These are phyloP conservation scores for Cynodonichthys magdalenae DNA, from an alignment of 2,797 vertebrate genomes.

Conservation along the genomic window DNA sequence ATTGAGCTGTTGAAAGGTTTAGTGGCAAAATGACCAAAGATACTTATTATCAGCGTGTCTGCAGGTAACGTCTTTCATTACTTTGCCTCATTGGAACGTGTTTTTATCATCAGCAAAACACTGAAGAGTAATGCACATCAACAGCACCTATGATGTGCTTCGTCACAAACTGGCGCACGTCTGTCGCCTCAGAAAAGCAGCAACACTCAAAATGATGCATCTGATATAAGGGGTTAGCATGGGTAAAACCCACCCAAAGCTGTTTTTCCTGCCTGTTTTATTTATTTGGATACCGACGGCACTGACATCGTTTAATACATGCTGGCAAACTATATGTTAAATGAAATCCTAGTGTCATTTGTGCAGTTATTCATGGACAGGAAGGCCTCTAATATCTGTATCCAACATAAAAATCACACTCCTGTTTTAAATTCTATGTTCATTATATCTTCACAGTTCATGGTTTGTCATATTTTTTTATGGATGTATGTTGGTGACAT, in stretches of 20 bases:
- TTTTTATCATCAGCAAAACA: constrained; percentile 20
- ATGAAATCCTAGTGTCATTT: constrained; percentile 15
- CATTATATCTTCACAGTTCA: constrained; percentile 21
- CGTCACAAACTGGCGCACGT: neutral
- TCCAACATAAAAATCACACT: constrained; percentile 30
- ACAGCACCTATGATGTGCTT: constrained; percentile 6
- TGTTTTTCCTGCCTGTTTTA: constrained; percentile 20
- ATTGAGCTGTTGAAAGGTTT: constrained; percentile 35
- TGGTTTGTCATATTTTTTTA: constrained; percentile 50
- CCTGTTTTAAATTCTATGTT: constrained; percentile 28
- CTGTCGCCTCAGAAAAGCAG: constrained; percentile 1
- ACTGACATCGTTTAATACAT: constrained; percentile 9
- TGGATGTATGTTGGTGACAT: constrained; percentile 55
- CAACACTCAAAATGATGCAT: neutral
- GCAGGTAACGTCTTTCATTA: constrained; percentile 29
- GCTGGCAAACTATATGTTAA: constrained; percentile 11
- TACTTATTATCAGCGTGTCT: constrained; percentile 39
- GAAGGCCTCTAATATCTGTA: constrained; percentile 30
- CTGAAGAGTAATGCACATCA: constrained; percentile 10
- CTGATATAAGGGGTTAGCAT: constrained; percentile 6
- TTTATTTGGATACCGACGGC: constrained; percentile 12
- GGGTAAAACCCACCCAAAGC: constrained; percentile 26
- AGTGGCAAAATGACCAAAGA: constrained; percentile 66
- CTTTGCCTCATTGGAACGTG: constrained; percentile 36
- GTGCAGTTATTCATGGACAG: constrained; percentile 11